Evolutionary conservation across 23 tunicate species (phyloP).

Genomic region (Halocynthia roretzi): DNA sequence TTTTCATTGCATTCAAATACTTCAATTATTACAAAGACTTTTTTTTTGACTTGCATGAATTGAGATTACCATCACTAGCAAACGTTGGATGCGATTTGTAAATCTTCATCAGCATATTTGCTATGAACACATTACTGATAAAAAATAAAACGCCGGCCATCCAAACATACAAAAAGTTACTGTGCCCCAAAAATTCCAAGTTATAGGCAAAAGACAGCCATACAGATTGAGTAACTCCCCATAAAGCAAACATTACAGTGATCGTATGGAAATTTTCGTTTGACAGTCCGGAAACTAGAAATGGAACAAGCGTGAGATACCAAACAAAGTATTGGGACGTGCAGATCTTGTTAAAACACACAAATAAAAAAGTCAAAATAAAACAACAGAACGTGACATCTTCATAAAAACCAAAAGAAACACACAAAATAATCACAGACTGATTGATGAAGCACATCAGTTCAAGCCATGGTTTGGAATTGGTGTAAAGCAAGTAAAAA

Average conservation of each 20-base stretch:
- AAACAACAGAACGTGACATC: conserved; percentile 65
- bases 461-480: conserved; percentile 28
- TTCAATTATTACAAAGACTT: too few relatives aligned
- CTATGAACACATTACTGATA: conserved; percentile 37
- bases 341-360: conserved; percentile 85
- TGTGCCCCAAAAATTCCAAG: conserved; percentile 60
- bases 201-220: conserved; percentile 62
- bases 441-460: conserved; percentile 62
- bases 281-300: conserved; percentile 40
- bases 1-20: too few relatives aligned
- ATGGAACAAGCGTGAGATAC: conserved; percentile 81
- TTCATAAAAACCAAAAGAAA: conserved; percentile 33
- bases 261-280: conserved; percentile 15
- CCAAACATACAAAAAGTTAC: conserved; percentile 56
- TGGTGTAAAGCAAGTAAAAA: conserved; percentile 81
- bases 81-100: conserved; percentile 12
- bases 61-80: conserved; percentile 9
- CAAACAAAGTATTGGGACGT: conserved; percentile 97
- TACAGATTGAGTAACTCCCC: conserved; percentile 65
- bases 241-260: neutral
- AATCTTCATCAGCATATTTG: conserved; percentile 31
- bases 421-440: conserved; percentile 12
- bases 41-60: too few relatives aligned
- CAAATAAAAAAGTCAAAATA: conserved; percentile 65
- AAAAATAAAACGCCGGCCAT: conserved; percentile 47